Evolutionary conservation across 2,888 invertebrate species (phyloP).

Genomic region (Cosmopolites sordidus): DNA sequence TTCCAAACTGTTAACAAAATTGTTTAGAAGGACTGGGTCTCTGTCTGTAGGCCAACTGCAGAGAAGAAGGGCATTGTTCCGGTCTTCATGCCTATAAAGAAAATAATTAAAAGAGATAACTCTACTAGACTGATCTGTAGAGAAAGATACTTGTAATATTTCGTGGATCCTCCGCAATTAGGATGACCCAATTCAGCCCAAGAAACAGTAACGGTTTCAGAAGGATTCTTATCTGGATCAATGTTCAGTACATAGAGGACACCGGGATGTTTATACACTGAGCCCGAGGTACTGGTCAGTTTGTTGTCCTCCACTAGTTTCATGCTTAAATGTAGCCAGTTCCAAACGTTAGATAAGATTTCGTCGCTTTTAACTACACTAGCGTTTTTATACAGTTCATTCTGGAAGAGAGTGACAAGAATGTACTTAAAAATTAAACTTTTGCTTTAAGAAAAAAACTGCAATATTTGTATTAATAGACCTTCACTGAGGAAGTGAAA

Average conservation of each 20-base stretch:
- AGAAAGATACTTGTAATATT: conserved; percentile 57
- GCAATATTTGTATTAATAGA: no score
- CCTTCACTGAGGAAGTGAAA: not conserved
- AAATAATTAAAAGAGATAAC: no score
- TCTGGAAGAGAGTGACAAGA: no score
- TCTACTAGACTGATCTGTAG: no score
- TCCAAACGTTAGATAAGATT: conserved; percentile 76
- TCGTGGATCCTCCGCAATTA: conserved; percentile 50
- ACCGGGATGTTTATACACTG: conserved; percentile 61
- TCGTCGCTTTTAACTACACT: conserved; percentile 73
- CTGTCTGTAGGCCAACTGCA: conserved; percentile 89
- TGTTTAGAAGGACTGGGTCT: conserved; percentile 55
- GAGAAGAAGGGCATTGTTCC: conserved; percentile 75
- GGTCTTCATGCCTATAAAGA: conserved; percentile 63
- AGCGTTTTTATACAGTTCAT: conserved; percentile 74
- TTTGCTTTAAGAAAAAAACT: not conserved
- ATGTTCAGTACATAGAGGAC: conserved; percentile 55
- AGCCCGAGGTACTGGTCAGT: conserved; percentile 46
- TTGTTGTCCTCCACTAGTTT: conserved; percentile 65
- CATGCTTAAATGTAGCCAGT: conserved; percentile 71
- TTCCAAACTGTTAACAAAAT: conserved; percentile 65
- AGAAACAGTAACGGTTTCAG: conserved; percentile 58
- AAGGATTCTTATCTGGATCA: conserved; percentile 52
- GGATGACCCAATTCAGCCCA: conserved; percentile 63
- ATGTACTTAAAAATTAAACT: not conserved